Percentiles rank a stretch among this genome's conserved stretches.
These are phyloP conservation scores for Eremophila alpestris DNA, from an alignment of 2,797 vertebrate genomes.

Conservation along the genomic window DNA sequence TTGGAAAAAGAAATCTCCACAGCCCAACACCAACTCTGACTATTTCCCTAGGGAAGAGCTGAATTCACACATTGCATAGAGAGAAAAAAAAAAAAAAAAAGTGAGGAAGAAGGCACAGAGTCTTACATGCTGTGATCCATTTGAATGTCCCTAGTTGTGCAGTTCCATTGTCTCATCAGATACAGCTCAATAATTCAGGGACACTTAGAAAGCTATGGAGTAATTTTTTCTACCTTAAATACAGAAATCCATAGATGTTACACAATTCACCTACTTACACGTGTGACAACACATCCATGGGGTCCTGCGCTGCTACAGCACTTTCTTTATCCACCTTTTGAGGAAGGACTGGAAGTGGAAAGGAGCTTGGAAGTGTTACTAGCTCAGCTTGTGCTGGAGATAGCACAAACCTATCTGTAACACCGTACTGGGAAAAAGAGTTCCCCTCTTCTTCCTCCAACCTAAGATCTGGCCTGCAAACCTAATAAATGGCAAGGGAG, in stretches of 20 bases:
- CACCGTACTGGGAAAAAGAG: neutral
- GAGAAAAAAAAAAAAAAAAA: neutral
- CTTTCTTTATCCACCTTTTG: neutral
- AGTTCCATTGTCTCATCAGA: neutral
- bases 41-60: neutral
- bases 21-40: neutral
- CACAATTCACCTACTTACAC: neutral
- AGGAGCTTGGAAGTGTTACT: neutral
- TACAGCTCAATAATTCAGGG: neutral
- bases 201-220: neutral
- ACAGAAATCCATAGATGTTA: neutral
- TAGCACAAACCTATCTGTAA: neutral
- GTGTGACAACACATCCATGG: accelerated
- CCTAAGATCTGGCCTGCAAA: neutral
- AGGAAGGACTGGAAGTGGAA: neutral
- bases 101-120: neutral
- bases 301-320: neutral
- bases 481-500: neutral
- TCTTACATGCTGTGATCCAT: neutral
- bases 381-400: neutral
- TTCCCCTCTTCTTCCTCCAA: neutral
- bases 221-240: neutral
- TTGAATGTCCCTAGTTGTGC: neutral
- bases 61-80: accelerated
- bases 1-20: neutral